Percentiles rank a stretch among this genome's conserved stretches.
These are phyloP conservation scores for Glossophaga mutica DNA, from an alignment of 2,797 vertebrate species.

Conservation along the genomic window DNA sequence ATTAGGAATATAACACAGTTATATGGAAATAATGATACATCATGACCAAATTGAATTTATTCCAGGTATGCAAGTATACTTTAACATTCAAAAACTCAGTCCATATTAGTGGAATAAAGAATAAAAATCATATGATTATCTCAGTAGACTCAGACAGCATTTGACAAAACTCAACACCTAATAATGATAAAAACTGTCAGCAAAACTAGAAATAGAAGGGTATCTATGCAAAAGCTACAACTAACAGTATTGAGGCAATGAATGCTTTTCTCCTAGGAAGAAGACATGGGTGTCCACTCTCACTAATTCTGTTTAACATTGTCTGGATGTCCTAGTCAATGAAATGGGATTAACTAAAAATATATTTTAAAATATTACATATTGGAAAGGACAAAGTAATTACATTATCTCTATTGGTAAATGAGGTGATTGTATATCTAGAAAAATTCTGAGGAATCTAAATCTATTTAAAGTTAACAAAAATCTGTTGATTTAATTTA, in stretches of 20 bases:
- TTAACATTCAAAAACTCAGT: not conserved
- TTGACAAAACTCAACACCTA: not conserved
- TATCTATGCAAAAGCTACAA: not conserved
- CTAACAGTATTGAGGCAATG: not conserved
- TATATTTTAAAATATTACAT: not conserved
- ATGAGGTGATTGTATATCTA: not conserved
- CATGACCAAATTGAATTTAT: not conserved
- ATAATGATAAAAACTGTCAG: not conserved
- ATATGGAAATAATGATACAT: not conserved
- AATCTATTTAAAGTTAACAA: not conserved
- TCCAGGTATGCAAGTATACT: not conserved
- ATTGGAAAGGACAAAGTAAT: not conserved
- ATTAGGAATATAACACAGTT: not conserved
- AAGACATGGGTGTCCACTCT: not conserved
- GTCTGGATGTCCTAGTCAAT: not conserved
- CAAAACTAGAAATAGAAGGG: not conserved
- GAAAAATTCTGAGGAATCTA: not conserved
- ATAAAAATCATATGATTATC: not conserved
- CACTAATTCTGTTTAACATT: not conserved
- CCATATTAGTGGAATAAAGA: not conserved
- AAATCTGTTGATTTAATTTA: constrained; percentile 4
- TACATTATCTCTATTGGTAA: not conserved
- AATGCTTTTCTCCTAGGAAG: not conserved
- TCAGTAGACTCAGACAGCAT: not conserved
- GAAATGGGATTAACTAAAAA: not conserved